Percentiles rank a stretch among this genome's conserved stretches.
phyloP scores from a whole-genome alignment of 2,113 vertebrate genomes.

The Gorsachius goisagi region DNA sequence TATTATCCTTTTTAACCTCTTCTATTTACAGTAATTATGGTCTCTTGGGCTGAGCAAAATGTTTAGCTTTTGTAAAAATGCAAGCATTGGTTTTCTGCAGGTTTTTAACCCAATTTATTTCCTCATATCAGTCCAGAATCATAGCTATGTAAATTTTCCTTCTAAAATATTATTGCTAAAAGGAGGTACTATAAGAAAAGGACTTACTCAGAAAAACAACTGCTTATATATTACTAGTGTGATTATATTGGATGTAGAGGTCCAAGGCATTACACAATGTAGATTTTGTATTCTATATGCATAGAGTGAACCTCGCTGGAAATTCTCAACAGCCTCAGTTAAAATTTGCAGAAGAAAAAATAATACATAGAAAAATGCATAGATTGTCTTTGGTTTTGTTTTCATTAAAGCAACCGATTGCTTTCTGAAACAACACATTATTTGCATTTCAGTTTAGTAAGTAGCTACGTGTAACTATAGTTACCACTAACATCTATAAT shows the following conservation, averaged over 20 bases:
- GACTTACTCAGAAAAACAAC: neutral
- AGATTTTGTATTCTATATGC: neutral
- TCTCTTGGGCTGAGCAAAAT: neutral
- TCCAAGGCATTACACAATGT: neutral
- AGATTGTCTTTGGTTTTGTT: neutral
- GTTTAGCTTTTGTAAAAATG: neutral
- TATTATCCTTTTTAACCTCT: neutral
- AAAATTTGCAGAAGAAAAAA: slow-evolving; percentile 8
- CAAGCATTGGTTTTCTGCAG: neutral
- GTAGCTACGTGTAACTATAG: slow-evolving; percentile 68
- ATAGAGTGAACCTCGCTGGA: neutral
- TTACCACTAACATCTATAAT: slow-evolving; percentile 51
- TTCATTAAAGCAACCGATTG: slow-evolving; percentile 31
- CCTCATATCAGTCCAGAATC: neutral
- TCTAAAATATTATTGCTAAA: slow-evolving; percentile 2
- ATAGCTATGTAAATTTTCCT: neutral
- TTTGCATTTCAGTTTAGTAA: slow-evolving; percentile 53
- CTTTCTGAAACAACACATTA: slow-evolving; percentile 45
- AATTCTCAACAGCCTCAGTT: neutral
- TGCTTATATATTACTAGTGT: neutral
- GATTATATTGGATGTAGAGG: neutral
- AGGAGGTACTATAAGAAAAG: neutral
- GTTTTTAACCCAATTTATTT: slow-evolving; percentile 17
- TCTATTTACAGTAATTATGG: neutral
- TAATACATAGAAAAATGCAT: neutral